Percentiles rank a stretch among this genome's conserved stretches.
These are phyloP conservation scores for Thunnus thynnus DNA, from an alignment of 2,113 vertebrate genomes.

Conservation along the genomic window DNA sequence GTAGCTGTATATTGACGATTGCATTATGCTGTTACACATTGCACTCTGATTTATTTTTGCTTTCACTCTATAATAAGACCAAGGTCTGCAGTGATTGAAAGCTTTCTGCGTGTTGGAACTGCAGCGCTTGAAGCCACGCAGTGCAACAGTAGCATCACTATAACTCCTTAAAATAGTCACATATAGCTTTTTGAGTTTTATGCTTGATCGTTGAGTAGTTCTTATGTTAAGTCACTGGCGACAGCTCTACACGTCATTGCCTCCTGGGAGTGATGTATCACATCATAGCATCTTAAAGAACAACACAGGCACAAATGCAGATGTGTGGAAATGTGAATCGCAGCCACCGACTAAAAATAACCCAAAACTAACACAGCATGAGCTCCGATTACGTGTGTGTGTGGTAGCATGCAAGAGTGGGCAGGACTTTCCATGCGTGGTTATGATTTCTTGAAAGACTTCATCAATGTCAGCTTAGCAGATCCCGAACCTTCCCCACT, in stretches of 20 bases:
- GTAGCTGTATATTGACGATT: slow-evolving; percentile 44
- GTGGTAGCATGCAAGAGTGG: slow-evolving; percentile 42
- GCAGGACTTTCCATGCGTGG: slow-evolving; percentile 59
- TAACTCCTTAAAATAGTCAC: slow-evolving; percentile 15
- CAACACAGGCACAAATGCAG: slow-evolving; percentile 53
- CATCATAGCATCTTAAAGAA: slow-evolving; percentile 59
- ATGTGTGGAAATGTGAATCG: slow-evolving; percentile 63
- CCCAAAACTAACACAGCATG: slow-evolving; percentile 44
- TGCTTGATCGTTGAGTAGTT: not conserved
- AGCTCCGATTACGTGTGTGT: slow-evolving; percentile 36
- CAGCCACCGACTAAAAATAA: slow-evolving; percentile 65
- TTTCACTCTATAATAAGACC: slow-evolving; percentile 41
- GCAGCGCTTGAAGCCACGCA: not conserved
- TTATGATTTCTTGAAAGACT: slow-evolving; percentile 65
- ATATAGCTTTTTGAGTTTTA: slow-evolving; percentile 7
- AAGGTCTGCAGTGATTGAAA: slow-evolving; percentile 28
- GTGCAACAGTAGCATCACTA: not conserved
- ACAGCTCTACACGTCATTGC: slow-evolving; percentile 14
- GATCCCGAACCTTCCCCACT: slow-evolving; percentile 38
- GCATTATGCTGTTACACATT: slow-evolving; percentile 48
- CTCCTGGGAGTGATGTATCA: slow-evolving; percentile 52
- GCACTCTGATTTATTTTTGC: slow-evolving; percentile 53
- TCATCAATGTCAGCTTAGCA: slow-evolving; percentile 66
- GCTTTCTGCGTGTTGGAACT: not conserved
- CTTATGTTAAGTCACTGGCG: slow-evolving; percentile 18